Base-by-base conservation (phyloP, 2,888 invertebrate species). In the Thumatha senex region DNA sequence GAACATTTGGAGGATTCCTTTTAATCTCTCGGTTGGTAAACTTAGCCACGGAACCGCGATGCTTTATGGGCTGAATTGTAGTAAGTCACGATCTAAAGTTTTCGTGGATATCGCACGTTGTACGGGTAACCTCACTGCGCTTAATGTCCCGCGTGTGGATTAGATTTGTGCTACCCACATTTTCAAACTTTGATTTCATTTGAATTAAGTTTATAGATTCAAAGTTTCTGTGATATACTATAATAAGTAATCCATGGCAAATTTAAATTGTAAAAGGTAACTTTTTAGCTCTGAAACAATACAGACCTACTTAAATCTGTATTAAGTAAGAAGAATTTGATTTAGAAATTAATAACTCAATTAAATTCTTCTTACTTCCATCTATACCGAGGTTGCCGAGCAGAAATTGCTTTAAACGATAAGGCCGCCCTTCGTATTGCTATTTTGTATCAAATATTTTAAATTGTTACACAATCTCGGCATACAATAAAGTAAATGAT, bases 1-100 rank as follows among this genome's bases (percentile, higher is more conserved):
- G 60, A 70, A 70, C 58, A 62, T 72, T 71, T 56, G 48, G 50
- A 54, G 51, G 68, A 52, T 72, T 72, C 70, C 75, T 78, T 80
- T 81, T 71, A 70, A 70, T 63, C 61, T 63, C 52, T 55, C 53
- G 44, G 56, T 36, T 50, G 52, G 54, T 53, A 46, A 65, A 58
- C 54, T 67, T 59, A 46, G 31, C 51, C 48, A 34, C 54, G 49
- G 53, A 42, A 54, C 60, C 48, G 34, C 46, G 46, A 52, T 63
- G 65, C 53, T 63, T 68, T 68, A 67, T 68, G 59, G 59, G 49
- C 51, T 47, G 47, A 61, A 58, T 50, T 55, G 51, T 41, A 58
- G 51, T 61, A 58, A 68, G 63, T 65, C 66, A 66, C 66, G 62
- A 54, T 44, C 55, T 30, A 54, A 65, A 65, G 41, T 69, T 67